phyloP scores from a whole-genome alignment of 2,888 invertebrate species.

The Neoaliturus tenellus region DNA sequence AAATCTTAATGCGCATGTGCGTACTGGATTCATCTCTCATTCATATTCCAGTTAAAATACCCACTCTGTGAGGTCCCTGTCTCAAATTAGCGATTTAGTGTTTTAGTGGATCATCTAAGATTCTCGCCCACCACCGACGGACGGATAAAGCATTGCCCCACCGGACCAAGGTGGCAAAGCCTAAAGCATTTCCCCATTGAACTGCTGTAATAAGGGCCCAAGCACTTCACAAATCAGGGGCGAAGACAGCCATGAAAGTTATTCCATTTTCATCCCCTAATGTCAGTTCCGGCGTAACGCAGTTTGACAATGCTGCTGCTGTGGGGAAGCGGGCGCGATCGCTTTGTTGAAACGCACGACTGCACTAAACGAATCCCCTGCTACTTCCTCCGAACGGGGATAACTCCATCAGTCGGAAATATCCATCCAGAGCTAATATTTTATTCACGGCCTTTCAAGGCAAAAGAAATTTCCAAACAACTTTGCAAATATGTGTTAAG shows the following conservation, averaged over 20 bases:
- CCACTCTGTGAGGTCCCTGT: no score
- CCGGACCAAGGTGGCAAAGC: no score
- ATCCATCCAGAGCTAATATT: background rate
- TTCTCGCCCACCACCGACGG: no score
- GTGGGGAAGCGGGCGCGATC: background rate
- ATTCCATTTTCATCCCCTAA: slow-evolving; percentile 52
- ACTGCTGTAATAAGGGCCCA: background rate
- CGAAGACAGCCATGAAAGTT: slow-evolving; percentile 51
- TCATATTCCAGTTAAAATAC: no score
- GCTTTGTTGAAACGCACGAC: slow-evolving; percentile 42
- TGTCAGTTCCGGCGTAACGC: slow-evolving; percentile 48
- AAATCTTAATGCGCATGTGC: no score
- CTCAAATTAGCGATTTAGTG: no score
- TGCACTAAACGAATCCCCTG: slow-evolving; percentile 41
- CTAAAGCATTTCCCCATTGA: slow-evolving; percentile 22
- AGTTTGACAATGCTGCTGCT: slow-evolving; percentile 32
- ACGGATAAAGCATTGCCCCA: no score
- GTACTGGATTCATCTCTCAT: no score
- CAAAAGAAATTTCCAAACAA: no score
- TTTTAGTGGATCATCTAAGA: no score
- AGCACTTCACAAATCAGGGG: slow-evolving; percentile 44
- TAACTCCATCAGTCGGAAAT: background rate
- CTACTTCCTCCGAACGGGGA: background rate
- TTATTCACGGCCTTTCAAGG: background rate
- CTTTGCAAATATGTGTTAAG: no score